Base-by-base conservation (phyloP, 2,797 vertebrate genomes). In the Neosilurus mollespiculum region DNA sequence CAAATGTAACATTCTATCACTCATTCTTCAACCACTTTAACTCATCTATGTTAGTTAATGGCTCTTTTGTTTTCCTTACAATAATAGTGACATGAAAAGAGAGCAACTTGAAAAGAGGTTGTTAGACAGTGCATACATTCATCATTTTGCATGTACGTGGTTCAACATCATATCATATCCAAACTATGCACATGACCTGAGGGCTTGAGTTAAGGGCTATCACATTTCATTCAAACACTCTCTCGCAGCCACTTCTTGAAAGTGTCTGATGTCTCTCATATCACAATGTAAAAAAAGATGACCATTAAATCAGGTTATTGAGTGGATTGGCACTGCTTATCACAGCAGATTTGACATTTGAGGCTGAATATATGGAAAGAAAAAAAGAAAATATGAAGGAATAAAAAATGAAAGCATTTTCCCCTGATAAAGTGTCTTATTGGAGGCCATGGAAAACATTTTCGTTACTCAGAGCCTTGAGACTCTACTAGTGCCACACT, bases 81-180 rank as follows among this genome's bases (percentile, higher is more conserved):
- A 20, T 59, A 56, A 24, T 22, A 70, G 72, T 77, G 34, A 15
- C 69, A 24, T 59, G 54, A 78, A 76, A 66, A 80, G n/a, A 71
- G 56, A 69, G 53, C n/a, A 24, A 78, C 81, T 65, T 59, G 37
- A 51, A 81, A 62, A 75, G 80, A 87, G 22, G 76, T 20, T 78
- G 82, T 81, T 80, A 84, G 62, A 83, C 84, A 84, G 66, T 76
- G 84, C 73, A 79, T 34, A 24, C 66, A 83, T 80, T 80, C 66
- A 81, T 86, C 80, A 84, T 53, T 73, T 84, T 69, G 59, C 71
- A 49, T 65, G 80, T 69, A 86, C 37, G 6, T 43, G 6, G 34
- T 70, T 78, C 79, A 64, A 78, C 70, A 53, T 73, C 80, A 83
- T 72, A 85, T 66, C 43, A 67, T 26, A 69, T 54, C 37, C 82